phyloP scores from a whole-genome alignment of 2,888 invertebrate genomes.

The Stratiomys singularior region DNA sequence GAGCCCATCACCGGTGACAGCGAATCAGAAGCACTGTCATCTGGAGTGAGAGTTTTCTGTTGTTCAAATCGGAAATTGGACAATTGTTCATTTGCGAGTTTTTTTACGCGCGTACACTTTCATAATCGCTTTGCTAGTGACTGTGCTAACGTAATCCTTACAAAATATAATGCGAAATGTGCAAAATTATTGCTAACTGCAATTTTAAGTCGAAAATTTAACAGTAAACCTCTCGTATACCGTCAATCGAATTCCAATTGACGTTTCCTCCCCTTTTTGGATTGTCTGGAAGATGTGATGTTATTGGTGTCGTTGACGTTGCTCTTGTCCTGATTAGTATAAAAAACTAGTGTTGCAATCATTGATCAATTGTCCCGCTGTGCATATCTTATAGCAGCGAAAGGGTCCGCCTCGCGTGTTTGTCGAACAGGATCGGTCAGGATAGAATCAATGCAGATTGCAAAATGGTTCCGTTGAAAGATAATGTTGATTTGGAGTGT shows the following conservation, averaged over 20 bases:
- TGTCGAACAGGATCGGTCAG: not conserved
- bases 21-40: conserved; percentile 20
- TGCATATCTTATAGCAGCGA: not conserved
- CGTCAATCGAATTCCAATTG: not conserved
- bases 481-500: conserved; percentile 96
- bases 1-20: conserved; percentile 1
- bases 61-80: conserved; percentile 14
- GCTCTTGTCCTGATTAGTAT: conserved; percentile 11
- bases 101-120: not conserved
- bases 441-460: conserved; percentile 7
- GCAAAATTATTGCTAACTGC: too few relatives aligned
- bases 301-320: conserved; percentile 20
- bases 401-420: not conserved
- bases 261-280: conserved; percentile 48
- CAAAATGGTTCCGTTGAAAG: conserved; percentile 66
- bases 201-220: not conserved
- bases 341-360: not conserved
- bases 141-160: not conserved
- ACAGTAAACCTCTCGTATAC: not conserved
- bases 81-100: not conserved
- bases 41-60: conserved; percentile 39
- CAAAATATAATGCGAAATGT: too few relatives aligned
- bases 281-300: conserved; percentile 38
- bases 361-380: not conserved
- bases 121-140: not conserved